Evolutionary conservation across 2,113 vertebrate genomes (phyloP).

Genomic region (Puffinus mauretanicus): DNA sequence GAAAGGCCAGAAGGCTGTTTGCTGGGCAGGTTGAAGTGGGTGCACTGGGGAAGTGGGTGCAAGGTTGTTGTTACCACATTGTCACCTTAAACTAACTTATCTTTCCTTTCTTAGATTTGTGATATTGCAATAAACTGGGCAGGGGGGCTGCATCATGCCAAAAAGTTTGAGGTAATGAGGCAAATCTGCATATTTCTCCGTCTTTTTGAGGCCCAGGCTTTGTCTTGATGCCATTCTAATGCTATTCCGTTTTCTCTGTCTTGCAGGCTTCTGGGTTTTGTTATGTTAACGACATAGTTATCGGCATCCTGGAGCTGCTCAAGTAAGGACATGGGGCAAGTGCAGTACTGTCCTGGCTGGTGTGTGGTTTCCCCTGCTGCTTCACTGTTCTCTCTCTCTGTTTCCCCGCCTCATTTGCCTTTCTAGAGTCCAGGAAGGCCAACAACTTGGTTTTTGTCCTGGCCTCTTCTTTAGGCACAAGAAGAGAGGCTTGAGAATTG

Average conservation of each 20-base stretch:
- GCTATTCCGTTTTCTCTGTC: background rate
- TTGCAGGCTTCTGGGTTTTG: slow-evolving; percentile 95
- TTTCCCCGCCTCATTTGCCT: background rate
- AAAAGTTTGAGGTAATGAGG: slow-evolving; percentile 93
- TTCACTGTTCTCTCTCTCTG: background rate
- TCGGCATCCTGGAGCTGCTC: slow-evolving; percentile 95
- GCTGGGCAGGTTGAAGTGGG: background rate
- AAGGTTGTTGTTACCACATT: background rate
- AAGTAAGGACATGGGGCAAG: slow-evolving; percentile 80
- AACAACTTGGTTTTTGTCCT: background rate
- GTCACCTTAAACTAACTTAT: background rate
- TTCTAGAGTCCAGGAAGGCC: background rate
- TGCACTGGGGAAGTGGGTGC: background rate
- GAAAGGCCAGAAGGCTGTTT: background rate
- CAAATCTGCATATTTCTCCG: background rate
- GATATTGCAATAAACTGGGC: slow-evolving; percentile 99
- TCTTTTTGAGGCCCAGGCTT: background rate
- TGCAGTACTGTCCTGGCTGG: background rate
- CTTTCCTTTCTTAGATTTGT: slow-evolving; percentile 82
- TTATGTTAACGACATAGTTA: slow-evolving; percentile 98
- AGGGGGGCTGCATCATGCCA: slow-evolving; percentile 95
- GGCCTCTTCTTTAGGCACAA: background rate
- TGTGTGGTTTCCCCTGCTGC: background rate
- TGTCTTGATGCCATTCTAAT: background rate
- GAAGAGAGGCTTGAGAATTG: background rate